Evolutionary conservation across 2,888 invertebrate genomes (phyloP).

Genomic region (Limnephilus lunatus): DNA sequence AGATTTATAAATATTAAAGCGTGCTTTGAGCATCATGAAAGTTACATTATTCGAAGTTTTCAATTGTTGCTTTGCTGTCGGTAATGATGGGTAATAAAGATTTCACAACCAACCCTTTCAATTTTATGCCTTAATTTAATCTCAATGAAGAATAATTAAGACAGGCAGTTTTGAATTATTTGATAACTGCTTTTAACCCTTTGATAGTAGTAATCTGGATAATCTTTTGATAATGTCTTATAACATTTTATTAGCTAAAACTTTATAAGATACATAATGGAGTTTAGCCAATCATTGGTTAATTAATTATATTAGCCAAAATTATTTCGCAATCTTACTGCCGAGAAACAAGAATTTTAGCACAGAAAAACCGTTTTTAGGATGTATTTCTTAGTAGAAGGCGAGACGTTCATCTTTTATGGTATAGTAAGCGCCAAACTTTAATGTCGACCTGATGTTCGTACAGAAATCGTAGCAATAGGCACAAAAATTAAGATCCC

Average conservation of each 20-base stretch:
- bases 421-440: no score
- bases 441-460: no score
- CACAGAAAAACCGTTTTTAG: no score
- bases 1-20: not conserved
- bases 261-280: not conserved
- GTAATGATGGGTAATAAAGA: not conserved
- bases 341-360: not conserved
- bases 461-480: no score
- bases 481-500: no score
- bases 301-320: not conserved
- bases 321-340: not conserved
- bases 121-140: not conserved
- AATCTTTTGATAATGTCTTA: not conserved
- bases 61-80: not conserved
- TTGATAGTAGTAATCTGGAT: not conserved
- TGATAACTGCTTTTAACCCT: not conserved
- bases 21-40: conserved; percentile 11
- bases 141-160: not conserved
- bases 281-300: not conserved
- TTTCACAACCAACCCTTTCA: conserved; percentile 17
- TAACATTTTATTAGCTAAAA: not conserved
- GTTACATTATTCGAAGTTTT: not conserved
- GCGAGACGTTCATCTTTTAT: no score
- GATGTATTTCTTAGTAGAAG: no score
- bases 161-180: not conserved